A percentile compares a stretch with the other conserved stretches of the same genome.
These are phyloP conservation scores for Portunus trituberculatus DNA, from an alignment of 1,140 invertebrate species.

Conservation along the genomic window DNA sequence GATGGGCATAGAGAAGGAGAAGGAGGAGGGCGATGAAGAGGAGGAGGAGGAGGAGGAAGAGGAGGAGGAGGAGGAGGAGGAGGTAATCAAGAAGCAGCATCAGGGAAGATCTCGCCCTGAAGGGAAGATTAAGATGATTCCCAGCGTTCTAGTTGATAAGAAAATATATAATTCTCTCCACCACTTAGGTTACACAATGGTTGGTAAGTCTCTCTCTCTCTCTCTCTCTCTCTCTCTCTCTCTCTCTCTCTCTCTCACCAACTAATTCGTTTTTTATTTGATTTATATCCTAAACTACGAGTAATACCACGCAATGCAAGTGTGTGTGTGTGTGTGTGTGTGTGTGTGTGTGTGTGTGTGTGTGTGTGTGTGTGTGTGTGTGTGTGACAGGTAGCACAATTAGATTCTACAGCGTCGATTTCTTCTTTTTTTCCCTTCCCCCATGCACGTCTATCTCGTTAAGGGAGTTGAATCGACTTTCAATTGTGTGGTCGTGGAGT, in stretches of 20 bases:
- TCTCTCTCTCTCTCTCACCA: slow-evolving; percentile 23
- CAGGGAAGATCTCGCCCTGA: neutral
- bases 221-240: slow-evolving; percentile 35
- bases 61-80: neutral
- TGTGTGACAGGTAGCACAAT: slow-evolving; percentile 1
- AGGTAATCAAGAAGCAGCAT: too few relatives aligned
- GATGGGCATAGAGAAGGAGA: neutral
- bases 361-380: too few relatives aligned
- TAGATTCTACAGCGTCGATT: neutral
- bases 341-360: neutral
- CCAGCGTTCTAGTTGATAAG: neutral
- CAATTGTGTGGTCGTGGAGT: neutral
- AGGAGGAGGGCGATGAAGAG: neutral
- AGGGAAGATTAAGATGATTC: neutral
- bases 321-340: neutral
- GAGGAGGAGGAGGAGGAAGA: neutral
- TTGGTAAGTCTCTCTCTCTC: neutral
- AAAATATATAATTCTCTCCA: neutral
- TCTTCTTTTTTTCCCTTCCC: neutral
- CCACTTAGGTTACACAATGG: neutral
- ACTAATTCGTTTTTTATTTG: neutral
- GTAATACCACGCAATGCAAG: neutral
- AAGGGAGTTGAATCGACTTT: slow-evolving; percentile 13
- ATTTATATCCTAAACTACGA: neutral
- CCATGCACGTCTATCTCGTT: neutral